Percentiles rank a stretch among this genome's conserved stretches.
Evolutionary conservation across 2,113 vertebrate species (phyloP).

Genomic region (Dascyllus trimaculatus): DNA sequence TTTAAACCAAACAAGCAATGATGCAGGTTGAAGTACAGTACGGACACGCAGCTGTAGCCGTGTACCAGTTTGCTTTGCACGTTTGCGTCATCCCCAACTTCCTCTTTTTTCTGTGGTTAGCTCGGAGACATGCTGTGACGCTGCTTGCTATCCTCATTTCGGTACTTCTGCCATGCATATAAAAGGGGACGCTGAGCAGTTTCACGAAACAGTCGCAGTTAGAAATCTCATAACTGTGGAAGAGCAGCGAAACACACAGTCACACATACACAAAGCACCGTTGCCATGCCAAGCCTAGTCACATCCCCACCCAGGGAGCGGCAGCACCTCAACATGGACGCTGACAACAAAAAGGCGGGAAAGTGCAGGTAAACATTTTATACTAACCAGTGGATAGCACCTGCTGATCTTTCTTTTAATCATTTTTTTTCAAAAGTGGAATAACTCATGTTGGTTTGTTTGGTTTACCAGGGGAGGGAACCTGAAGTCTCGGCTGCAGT

Average conservation of each 20-base stretch:
- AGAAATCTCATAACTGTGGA: background rate
- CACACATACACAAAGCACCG: conserved; percentile 9
- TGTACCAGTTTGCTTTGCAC: background rate
- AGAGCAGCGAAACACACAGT: background rate
- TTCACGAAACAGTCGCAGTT: conserved; percentile 36
- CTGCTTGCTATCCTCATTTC: conserved; percentile 26
- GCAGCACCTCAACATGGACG: conserved; percentile 76
- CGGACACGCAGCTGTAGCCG: conserved; percentile 5
- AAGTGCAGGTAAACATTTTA: conserved; percentile 70
- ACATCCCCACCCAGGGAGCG: conserved; percentile 78
- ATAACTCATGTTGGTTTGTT: background rate
- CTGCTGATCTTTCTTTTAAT: background rate
- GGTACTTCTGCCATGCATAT: conserved; percentile 65
- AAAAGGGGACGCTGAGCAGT: conserved; percentile 50
- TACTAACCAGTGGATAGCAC: background rate
- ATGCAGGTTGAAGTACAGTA: conserved; percentile 40
- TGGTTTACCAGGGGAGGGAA: conserved; percentile 63
- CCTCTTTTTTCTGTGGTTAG: conserved; percentile 84
- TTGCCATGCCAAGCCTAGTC: conserved; percentile 84
- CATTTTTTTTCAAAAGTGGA: background rate
- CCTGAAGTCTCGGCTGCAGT: conserved; percentile 63
- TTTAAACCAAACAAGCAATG: conserved; percentile 40
- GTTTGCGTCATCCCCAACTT: conserved; percentile 79
- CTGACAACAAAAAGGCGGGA: conserved; percentile 75
- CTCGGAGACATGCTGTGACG: conserved; percentile 56